These are phyloP conservation scores for Galerucella nymphaeae DNA, from an alignment of 2,888 invertebrate species.

Conservation along the genomic window DNA sequence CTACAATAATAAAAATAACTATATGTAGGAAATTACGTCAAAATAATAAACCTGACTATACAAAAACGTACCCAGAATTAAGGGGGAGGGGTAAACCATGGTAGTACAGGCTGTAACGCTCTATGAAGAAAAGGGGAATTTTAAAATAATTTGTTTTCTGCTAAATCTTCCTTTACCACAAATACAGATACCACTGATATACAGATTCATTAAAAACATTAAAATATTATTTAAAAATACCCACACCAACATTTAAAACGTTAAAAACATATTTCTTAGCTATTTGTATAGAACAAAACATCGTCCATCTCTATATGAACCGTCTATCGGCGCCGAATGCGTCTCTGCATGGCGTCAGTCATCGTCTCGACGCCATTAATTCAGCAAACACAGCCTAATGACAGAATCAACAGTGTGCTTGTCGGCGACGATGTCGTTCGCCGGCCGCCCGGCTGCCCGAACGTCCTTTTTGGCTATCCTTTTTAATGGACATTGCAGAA, in stretches of 20 bases:
- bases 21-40: background rate
- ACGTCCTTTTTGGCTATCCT: background rate
- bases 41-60: too few relatives aligned
- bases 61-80: too few relatives aligned
- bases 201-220: too few relatives aligned
- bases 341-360: constrained; percentile 59
- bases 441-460: constrained; percentile 20
- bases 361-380: constrained; percentile 64
- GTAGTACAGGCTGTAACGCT: too few relatives aligned
- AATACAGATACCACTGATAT: too few relatives aligned
- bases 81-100: too few relatives aligned
- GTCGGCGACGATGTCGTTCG: constrained; percentile 14
- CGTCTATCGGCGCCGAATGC: constrained; percentile 41
- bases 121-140: too few relatives aligned
- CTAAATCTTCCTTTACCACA: too few relatives aligned
- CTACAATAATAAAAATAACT: background rate
- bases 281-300: background rate
- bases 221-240: too few relatives aligned
- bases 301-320: constrained; percentile 5
- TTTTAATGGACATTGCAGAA: constrained; percentile 10
- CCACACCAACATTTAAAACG: too few relatives aligned
- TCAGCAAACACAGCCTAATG: constrained; percentile 66
- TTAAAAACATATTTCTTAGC: too few relatives aligned
- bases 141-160: too few relatives aligned
- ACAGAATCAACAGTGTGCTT: constrained; percentile 66